Conservation (phyloP, 2,797 vertebrate species). For the Morelia viridis region DNA sequence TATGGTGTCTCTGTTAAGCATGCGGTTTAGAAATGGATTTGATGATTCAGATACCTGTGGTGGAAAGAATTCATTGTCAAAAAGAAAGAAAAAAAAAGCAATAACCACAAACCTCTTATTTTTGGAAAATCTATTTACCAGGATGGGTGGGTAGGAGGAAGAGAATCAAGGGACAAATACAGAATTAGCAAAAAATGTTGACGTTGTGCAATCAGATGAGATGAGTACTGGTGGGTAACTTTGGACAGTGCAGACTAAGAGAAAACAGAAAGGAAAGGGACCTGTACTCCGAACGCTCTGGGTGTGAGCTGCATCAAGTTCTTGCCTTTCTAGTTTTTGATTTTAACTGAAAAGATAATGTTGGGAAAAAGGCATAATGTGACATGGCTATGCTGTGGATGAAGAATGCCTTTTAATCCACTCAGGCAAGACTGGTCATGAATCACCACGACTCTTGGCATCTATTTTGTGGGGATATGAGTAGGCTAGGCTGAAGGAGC, state of each 20-base stretch:
- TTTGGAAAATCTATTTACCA: background rate
- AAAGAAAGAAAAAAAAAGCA: background rate
- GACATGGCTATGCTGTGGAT: background rate
- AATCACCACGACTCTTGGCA: background rate
- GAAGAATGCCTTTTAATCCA: background rate
- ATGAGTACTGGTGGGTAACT: background rate
- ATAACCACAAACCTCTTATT: background rate
- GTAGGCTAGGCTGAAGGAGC: background rate
- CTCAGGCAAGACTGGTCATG: background rate
- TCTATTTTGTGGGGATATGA: background rate
- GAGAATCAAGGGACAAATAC: background rate
- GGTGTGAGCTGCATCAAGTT: background rate
- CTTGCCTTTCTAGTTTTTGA: background rate
- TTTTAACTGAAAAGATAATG: background rate
- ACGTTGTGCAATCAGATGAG: background rate
- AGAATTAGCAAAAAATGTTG: background rate
- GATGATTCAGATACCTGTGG: constrained; percentile 94
- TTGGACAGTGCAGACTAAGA: background rate
- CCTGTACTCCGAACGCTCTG: background rate
- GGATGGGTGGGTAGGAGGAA: background rate
- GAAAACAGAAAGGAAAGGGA: background rate
- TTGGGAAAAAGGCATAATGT: background rate
- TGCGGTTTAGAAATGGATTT: constrained; percentile 96
- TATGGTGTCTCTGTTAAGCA: constrained; percentile 99
- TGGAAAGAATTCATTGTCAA: constrained; percentile 41